Percentiles rank a stretch among this genome's conserved stretches.
Evolutionary conservation across 2,113 vertebrate species (phyloP).

Genomic region (Urocolius indicus): DNA sequence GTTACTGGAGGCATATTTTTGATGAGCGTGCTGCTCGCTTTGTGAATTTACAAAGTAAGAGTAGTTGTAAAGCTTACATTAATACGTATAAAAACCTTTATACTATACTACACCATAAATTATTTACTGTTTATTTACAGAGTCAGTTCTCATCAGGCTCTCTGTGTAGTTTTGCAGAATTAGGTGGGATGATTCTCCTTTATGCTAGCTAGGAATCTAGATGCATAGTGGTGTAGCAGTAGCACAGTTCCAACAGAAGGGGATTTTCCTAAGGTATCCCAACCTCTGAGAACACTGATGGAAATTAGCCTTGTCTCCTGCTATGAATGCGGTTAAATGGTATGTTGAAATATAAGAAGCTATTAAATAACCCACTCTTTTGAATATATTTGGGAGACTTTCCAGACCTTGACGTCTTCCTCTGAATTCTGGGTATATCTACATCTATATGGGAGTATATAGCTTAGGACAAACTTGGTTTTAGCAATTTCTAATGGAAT

Average conservation of each 20-base stretch:
- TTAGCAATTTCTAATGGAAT: background rate
- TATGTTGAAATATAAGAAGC: accelerated
- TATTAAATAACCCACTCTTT: background rate
- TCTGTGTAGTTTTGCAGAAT: background rate
- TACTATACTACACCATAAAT: background rate
- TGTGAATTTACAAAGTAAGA: background rate
- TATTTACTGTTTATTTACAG: background rate
- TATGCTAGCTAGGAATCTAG: background rate
- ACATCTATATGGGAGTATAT: background rate
- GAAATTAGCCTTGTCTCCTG: background rate
- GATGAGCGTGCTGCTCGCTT: background rate
- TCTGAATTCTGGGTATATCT: background rate
- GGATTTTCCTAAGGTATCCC: background rate
- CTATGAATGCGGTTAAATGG: background rate
- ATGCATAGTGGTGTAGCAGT: background rate
- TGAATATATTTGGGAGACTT: background rate
- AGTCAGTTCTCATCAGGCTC: background rate
- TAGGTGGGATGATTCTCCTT: background rate
- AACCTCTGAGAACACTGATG: background rate
- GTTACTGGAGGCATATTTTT: background rate
- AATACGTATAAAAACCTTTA: background rate
- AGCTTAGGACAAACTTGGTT: background rate
- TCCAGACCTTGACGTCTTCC: background rate
- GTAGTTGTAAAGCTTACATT: background rate
- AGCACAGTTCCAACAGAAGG: accelerated